Conservation (phyloP, 2,888 invertebrate genomes). For the Lepetodrilus schrolli region DNA sequence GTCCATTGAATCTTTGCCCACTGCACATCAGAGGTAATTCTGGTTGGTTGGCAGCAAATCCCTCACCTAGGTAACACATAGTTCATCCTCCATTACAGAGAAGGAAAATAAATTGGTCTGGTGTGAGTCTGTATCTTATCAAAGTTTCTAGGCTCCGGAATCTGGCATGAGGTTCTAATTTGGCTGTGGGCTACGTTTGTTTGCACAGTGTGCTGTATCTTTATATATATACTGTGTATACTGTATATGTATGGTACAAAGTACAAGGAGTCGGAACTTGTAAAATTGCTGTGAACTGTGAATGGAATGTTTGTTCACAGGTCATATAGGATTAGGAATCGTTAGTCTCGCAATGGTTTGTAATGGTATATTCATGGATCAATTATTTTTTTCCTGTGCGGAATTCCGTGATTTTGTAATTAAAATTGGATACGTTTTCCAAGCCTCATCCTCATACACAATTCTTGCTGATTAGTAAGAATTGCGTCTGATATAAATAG, state of each 20-base stretch:
- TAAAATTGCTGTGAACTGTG: too few relatives aligned
- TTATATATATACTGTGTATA: too few relatives aligned
- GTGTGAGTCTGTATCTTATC: not conserved
- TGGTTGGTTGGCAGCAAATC: not conserved
- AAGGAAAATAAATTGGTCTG: slow-evolving; percentile 1
- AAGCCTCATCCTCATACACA: too few relatives aligned
- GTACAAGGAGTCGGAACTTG: too few relatives aligned
- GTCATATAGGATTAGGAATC: not conserved
- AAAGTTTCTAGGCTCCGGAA: not conserved
- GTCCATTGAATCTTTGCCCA: not conserved
- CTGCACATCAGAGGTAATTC: too few relatives aligned
- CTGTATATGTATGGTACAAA: too few relatives aligned
- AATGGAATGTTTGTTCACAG: not conserved
- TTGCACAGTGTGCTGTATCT: too few relatives aligned
- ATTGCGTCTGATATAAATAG: too few relatives aligned
- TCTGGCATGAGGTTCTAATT: not conserved
- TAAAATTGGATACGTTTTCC: too few relatives aligned
- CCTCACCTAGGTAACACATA: not conserved
- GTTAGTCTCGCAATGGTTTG: not conserved
- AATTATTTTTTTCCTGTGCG: too few relatives aligned
- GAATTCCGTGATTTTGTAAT: too few relatives aligned
- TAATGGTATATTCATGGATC: not conserved
- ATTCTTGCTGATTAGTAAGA: too few relatives aligned
- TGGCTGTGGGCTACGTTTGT: not conserved
- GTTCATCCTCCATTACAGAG: not conserved